phyloP scores from a whole-genome alignment of 2,888 invertebrate genomes.

The Unio pictorum region DNA sequence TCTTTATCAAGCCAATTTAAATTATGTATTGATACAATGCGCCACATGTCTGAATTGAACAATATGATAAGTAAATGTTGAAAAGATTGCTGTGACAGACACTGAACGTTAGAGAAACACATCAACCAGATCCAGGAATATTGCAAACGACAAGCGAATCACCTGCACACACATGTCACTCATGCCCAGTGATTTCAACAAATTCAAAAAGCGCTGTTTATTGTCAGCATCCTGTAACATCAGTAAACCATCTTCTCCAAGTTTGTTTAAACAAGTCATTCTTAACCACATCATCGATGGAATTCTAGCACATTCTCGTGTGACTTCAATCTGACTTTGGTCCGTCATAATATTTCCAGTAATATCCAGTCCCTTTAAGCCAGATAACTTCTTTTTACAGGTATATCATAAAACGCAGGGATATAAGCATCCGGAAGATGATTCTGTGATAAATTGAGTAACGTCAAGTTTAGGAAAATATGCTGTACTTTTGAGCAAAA shows the following conservation, averaged over 20 bases:
- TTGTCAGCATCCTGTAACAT: constrained; percentile 7
- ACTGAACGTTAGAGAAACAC: constrained; percentile 25
- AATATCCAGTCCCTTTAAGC: constrained; percentile 49
- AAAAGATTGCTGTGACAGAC: no score
- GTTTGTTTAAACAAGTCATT: constrained; percentile 37
- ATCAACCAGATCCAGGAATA: constrained; percentile 47
- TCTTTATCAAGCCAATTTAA: no score
- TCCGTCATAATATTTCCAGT: constrained; percentile 51
- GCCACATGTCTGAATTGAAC: no score
- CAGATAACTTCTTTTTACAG: constrained; percentile 24
- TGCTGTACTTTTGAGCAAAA: constrained; percentile 43
- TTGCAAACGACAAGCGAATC: constrained; percentile 41
- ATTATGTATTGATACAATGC: no score
- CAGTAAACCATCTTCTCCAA: not conserved
- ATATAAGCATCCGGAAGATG: constrained; percentile 45
- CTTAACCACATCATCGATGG: constrained; percentile 44
- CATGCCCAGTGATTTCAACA: constrained; percentile 33
- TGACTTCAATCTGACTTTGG: constrained; percentile 41
- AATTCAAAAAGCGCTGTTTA: constrained; percentile 19
- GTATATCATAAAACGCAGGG: constrained; percentile 40
- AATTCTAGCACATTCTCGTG: constrained; percentile 41
- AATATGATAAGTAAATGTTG: no score
- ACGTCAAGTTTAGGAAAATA: constrained; percentile 44
- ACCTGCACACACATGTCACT: constrained; percentile 45
- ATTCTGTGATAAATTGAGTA: constrained; percentile 57